Base-by-base conservation (phyloP, 2,797 vertebrate genomes). In the Mycteria americana region DNA sequence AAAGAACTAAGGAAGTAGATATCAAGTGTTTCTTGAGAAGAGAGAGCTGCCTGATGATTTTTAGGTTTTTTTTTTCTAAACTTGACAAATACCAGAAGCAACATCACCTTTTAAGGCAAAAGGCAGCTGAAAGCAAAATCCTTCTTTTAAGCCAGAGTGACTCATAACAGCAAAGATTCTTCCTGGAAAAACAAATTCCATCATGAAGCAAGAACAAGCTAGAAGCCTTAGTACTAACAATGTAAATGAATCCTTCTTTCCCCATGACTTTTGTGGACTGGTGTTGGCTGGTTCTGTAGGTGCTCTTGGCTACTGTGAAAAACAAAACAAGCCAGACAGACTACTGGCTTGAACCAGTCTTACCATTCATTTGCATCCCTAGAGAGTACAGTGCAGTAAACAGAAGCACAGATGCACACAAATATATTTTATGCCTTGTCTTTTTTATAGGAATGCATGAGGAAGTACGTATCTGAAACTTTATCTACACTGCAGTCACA, bases 41-140 rank as follows among this genome's bases (percentile, higher is more conserved):
- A 81, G 31, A 50, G 19, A 72, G 63, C 46, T 80, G 78, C 64
- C 65, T 85, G 78, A 91, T 79, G 68, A 93, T 57, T 93, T 90
- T 91, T 63, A 54, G 53, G 16, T 28, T 4, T 50, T 48, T 88
- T 77, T 82, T 80, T 30, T 18, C 41, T 82, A 54, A 87, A 67
- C 69, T 84, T 94, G 73, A 94, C 69, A 94, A 95, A 85, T 46
- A 94, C 7, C 73, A 95, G 69, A 67, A 96, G 62, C 63, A 94
- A 89, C 85, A 89, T 73, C 91, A 93, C 94, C 92, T 95, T 97
- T 96, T 97, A 96, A 95, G 93, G 96, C 48, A 95, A 92, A 90
- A 96, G 59, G n/a, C 78, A 94, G 67, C 68, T 85, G 86, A 95
- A 97, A 93, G 77, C 62, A 48, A 91, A 97, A 88, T 70, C 56